Base-by-base conservation (phyloP, 2,888 invertebrate species). In the Plagodis dolabraria region DNA sequence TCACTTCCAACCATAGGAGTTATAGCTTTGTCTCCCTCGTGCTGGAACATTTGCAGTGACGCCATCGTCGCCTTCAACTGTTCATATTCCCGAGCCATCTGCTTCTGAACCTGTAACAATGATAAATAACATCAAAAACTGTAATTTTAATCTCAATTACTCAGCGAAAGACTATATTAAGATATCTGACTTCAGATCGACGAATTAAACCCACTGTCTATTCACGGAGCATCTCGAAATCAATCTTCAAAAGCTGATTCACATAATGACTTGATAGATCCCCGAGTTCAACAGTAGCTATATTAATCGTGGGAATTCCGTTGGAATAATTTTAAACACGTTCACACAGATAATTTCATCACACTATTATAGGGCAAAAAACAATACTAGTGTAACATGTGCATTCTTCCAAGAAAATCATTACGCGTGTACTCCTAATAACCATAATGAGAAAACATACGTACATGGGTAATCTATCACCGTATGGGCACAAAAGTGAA, bases 41-140 rank as follows among this genome's bases (percentile, higher is more conserved):
- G 94, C 84, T 96, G 96, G 79, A 98, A 96, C 75, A 96, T 94
- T 76, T 96, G 95, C 64, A 98, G 85, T 2, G 96, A 96, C 46
- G 94, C 95, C 72, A 95, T 95, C 12, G 97, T 95, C 65, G 96
- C 95, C 86, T 98, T 98, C 48, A 99, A 95, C 86, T 97, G 96
- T 76, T 98, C 97, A 85, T 97, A 98, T 85, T 99, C 99, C 58
- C 96, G 94, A 46, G 95, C 96, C 79, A 99, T 96, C 86, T 97
- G 97, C 77, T 97, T 96, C 80, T 98, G 97, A 33, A 98, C 96
- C 97, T 98, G 83, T 0, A 50, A 61, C 52, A 53, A 56, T 6
- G 40, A 47, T 38, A 52, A 10, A 40, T 10, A 10, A 5, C 8
- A 10, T 40, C 40, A 40, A 2, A 22, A 22, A 22, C 22, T 22